Conservation (phyloP, 30 jellyfish, hydroid and myxozoan genomes). For the Sanderia malayensis region DNA sequence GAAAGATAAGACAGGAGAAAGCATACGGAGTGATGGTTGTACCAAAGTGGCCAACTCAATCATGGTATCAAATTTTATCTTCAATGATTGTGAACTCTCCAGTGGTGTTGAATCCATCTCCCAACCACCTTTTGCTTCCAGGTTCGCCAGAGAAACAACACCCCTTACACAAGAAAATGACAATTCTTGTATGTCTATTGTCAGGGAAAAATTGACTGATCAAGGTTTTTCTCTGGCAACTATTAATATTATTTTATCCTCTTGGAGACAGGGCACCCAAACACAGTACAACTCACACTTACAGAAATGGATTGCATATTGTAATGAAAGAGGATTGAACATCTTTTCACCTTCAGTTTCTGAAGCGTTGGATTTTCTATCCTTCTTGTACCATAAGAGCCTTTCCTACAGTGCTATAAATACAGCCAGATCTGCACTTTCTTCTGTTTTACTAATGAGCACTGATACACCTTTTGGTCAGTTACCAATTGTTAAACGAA, state of each 20-base stretch:
- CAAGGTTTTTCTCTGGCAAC: slow-evolving; percentile 26
- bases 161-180: slow-evolving; percentile 22
- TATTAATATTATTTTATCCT: slow-evolving; percentile 14
- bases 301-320: too few species aligned
- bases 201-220: too few species aligned
- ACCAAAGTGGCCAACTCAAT: too few species aligned
- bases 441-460: slow-evolving; percentile 16
- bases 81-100: slow-evolving; percentile 16
- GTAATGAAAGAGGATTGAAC: too few species aligned
- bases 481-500: slow-evolving; percentile 37
- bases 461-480: slow-evolving; percentile 43
- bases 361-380: slow-evolving; percentile 31
- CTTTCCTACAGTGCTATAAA: slow-evolving; percentile 34
- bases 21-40: too few species aligned
- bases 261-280: slow-evolving; percentile 43
- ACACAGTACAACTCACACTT: too few species aligned
- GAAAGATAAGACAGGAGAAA: too few species aligned
- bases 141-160: slow-evolving; percentile 16
- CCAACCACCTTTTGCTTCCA: slow-evolving; percentile 12
- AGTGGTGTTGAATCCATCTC: slow-evolving; percentile 10
- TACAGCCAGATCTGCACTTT: slow-evolving; percentile 45
- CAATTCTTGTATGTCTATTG: background rate
- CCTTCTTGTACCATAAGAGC: background rate
- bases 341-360: slow-evolving; percentile 15
- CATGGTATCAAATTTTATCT: slow-evolving; percentile 28